Conservation (phyloP, 2,797 vertebrate species). For the Leuciscus waleckii region DNA sequence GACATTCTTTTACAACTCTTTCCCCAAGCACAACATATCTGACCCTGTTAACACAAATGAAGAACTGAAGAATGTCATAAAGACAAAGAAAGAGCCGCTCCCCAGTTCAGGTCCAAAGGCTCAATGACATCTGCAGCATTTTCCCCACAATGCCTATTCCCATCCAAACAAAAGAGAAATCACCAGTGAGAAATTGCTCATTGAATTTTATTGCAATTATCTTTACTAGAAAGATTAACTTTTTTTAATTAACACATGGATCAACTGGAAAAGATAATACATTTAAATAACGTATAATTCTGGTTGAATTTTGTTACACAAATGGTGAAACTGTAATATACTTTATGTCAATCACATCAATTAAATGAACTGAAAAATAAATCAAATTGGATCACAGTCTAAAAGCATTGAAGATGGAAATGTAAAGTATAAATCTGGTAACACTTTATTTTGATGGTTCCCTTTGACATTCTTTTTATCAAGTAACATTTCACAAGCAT, state of each 20-base stretch:
- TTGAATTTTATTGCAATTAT: background rate
- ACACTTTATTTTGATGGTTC: background rate
- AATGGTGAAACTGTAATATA: background rate
- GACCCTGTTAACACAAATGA: slow-evolving; percentile 14
- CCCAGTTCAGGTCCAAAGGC: slow-evolving; percentile 16
- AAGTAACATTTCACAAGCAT: background rate
- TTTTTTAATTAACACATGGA: background rate
- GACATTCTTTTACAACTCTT: slow-evolving; percentile 5
- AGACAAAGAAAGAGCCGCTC: background rate
- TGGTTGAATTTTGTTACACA: background rate
- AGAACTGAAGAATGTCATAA: slow-evolving; percentile 11
- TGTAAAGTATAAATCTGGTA: background rate
- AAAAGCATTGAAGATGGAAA: background rate
- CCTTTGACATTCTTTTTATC: background rate
- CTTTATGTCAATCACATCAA: background rate
- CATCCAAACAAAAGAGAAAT: background rate
- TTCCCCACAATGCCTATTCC: background rate
- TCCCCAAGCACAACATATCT: slow-evolving; percentile 8
- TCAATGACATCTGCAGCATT: slow-evolving; percentile 1
- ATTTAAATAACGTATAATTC: background rate
- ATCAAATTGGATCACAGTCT: background rate
- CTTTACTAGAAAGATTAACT: background rate
- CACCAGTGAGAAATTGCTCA: background rate
- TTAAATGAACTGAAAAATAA: background rate
- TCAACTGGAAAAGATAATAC: background rate